Evolutionary conservation across 2,113 vertebrate genomes (phyloP).

Genomic region (Neodon shergylaensis): DNA sequence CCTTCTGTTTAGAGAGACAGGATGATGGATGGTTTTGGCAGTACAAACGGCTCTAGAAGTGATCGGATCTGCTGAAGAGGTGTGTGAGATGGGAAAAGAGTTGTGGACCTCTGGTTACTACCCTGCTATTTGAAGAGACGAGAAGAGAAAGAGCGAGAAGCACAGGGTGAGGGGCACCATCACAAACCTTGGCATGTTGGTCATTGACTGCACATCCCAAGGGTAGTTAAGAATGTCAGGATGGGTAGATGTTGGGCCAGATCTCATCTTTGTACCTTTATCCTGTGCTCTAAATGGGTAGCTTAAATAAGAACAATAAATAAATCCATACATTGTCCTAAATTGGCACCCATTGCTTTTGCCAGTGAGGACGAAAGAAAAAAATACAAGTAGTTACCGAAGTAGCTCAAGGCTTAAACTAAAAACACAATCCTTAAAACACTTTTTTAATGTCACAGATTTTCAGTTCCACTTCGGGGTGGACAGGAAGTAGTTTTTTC

Average conservation of each 20-base stretch:
- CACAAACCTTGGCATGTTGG: not conserved
- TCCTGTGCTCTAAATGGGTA: not conserved
- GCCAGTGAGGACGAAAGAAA: not conserved
- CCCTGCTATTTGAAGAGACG: not conserved
- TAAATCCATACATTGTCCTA: constrained; percentile 42
- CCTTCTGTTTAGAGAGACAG: constrained; percentile 36
- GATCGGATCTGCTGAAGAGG: constrained; percentile 56
- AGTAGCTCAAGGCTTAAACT: constrained; percentile 25
- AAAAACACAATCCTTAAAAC: constrained; percentile 25
- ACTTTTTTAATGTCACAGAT: not conserved
- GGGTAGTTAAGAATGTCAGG: not conserved
- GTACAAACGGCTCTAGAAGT: constrained; percentile 35
- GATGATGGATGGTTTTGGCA: constrained; percentile 44
- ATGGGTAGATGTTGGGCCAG: not conserved
- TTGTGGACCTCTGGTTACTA: constrained; percentile 27
- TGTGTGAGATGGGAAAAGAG: constrained; percentile 61
- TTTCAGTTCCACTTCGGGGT: constrained; percentile 38
- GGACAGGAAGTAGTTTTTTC: not conserved
- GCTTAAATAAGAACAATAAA: constrained; percentile 36
- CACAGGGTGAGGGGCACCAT: not conserved
- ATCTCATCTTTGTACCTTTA: constrained; percentile 54
- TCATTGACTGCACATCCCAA: not conserved
- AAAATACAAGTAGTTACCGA: constrained; percentile 19
- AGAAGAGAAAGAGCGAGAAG: not conserved
- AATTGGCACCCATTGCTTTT: constrained; percentile 33